Evolutionary conservation across 2,888 invertebrate species (phyloP).

Genomic region (Orthonevra nobilis): DNA sequence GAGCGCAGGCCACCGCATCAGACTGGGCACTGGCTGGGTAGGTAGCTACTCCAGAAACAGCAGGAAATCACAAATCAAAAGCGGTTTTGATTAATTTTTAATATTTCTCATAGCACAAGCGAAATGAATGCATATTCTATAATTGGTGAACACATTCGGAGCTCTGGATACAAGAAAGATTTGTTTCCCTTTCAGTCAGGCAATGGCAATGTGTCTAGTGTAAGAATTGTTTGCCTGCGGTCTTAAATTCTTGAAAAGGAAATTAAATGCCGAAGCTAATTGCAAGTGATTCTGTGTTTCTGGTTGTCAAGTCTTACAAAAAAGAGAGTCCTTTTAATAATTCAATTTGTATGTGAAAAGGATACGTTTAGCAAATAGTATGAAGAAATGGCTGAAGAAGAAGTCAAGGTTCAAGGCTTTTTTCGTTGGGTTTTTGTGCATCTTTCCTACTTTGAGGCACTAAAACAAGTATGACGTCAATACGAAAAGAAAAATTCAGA

Average conservation of each 20-base stretch:
- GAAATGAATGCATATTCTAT: conserved; percentile 56
- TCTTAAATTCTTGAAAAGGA: conserved; percentile 33
- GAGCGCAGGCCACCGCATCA: conserved; percentile 1
- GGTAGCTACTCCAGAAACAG: conserved; percentile 68
- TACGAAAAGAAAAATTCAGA: no score
- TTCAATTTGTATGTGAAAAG: conserved; percentile 9
- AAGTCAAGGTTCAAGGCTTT: no score
- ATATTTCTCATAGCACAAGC: conserved; percentile 70
- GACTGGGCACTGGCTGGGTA: no score
- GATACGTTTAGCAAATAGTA: no score
- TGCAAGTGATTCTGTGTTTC: conserved; percentile 28
- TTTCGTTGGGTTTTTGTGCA: no score
- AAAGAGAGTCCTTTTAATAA: no score
- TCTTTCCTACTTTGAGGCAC: no score
- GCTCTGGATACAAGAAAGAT: neutral
- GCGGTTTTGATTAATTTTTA: conserved; percentile 78
- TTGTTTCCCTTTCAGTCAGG: conserved; percentile 20
- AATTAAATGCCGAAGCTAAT: conserved; percentile 63
- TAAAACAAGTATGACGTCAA: no score
- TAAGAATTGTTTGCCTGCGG: no score
- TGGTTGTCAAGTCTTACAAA: no score
- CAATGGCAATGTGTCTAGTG: neutral
- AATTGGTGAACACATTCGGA: conserved; percentile 34
- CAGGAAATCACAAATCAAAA: conserved; percentile 78
- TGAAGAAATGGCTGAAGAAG: no score